Evolutionary conservation across 2,888 invertebrate species (phyloP), one percentile per base, ranked within the genome.

Genomic region (Thymelicus lineola): DNA sequence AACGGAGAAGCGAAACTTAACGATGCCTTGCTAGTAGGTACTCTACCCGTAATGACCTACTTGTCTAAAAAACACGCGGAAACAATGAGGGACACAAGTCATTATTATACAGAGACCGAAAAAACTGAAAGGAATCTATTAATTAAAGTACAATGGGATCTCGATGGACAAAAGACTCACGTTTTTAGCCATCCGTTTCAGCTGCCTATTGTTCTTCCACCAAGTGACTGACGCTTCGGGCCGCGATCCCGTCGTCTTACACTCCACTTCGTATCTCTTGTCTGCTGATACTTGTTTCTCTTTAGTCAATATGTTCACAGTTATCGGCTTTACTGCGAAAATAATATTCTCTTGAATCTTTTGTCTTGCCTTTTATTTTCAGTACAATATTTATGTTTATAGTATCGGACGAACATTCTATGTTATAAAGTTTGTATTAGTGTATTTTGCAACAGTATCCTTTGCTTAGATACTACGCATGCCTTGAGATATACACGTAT

Each of bases 211-310:
- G 79, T 96, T 97, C 86, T 97, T 97, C 97, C 97, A 98, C 98
- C 98, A 98, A 61, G 97, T 97, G 83, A 98, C 97, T 71, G 96
- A 94, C 4, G 98, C 97, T 74, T 97, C 96, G 7, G 98, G 98
- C 75, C 97, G 95, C 14, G 98, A 98, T 68, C 98, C 98, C 0
- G 96, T 96, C 71, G 97, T 97, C 82, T 96, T 95, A 87, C 98
- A 98, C 85, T 98, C 97, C 72, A 98, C 96, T 81, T 97, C 97
- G 88, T 98, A 97, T 74, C 96, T 95, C 85, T 97, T 97, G 82
- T 97, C 97, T 0, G 97, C 97, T 20, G 97, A 97, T 69, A 98
- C 95, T 83, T 96, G 96, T 80, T 96, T 95, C 85, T 97, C 97
- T 88, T 97, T 97, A 71, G 97, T 97, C 80, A 97, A 88, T 81